A percentile compares a stretch with the other conserved stretches of the same genome.
Evolutionary conservation across 2,113 vertebrate species (phyloP).

Genomic region (Scolopax mira): DNA sequence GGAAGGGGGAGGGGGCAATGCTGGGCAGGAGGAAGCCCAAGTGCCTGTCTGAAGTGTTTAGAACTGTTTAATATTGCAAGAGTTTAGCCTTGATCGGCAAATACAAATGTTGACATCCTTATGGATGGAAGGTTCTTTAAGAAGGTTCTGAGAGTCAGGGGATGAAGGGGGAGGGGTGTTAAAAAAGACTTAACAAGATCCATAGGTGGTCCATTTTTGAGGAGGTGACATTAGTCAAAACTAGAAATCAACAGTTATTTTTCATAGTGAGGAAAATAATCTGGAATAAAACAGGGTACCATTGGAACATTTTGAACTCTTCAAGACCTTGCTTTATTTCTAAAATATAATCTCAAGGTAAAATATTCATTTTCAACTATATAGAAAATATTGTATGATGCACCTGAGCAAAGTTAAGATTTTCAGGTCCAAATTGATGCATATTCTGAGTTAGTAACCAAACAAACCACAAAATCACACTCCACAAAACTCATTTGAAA

Average conservation of each 20-base stretch:
- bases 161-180: accelerated
- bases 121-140: neutral
- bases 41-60: neutral
- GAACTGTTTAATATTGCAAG: neutral
- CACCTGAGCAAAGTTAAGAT: neutral
- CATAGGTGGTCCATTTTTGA: neutral
- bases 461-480: neutral
- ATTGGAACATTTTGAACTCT: neutral
- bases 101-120: neutral
- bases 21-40: no score
- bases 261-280: neutral
- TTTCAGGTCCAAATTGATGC: neutral
- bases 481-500: neutral
- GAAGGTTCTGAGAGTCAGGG: neutral
- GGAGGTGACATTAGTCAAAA: neutral
- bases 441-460: neutral
- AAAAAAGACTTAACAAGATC: neutral
- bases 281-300: neutral
- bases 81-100: neutral
- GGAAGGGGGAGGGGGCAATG: no score
- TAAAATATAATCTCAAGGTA: neutral
- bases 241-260: neutral
- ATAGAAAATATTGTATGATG: neutral
- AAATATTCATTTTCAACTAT: neutral
- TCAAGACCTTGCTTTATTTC: neutral